Evolutionary conservation across 2,797 vertebrate genomes (phyloP).

Genomic region (Craterocephalus amniculus): DNA sequence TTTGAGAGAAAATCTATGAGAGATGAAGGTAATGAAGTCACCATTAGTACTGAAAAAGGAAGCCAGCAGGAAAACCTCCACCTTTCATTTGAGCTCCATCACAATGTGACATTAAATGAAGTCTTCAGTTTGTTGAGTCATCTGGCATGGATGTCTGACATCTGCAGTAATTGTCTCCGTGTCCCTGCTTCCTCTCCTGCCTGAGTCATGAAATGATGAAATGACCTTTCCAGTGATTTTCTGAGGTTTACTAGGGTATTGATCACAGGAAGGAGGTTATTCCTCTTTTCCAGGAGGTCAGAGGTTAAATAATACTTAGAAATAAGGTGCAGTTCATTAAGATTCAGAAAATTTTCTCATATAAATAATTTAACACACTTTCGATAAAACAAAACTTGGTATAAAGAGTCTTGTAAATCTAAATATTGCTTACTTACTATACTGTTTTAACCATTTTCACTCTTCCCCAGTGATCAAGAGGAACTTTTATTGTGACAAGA

Average conservation of each 20-base stretch:
- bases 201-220: neutral
- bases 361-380: no score
- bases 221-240: neutral
- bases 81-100: neutral
- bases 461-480: no score
- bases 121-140: no score
- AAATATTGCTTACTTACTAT: no score
- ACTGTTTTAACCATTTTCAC: no score
- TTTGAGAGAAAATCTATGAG: neutral
- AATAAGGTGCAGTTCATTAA: neutral
- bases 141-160: no score
- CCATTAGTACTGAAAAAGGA: neutral
- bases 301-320: constrained; percentile 29
- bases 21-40: constrained; percentile 7
- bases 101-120: neutral
- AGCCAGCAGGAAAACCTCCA: neutral
- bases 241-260: constrained; percentile 22
- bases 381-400: no score
- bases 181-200: neutral
- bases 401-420: no score
- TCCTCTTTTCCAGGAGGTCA: constrained; percentile 22
- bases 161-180: neutral
- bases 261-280: constrained; percentile 45
- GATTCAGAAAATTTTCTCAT: neutral
- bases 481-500: no score